Conservation (phyloP, 2,888 invertebrate genomes). For the Poecilobothrus nobilitatus region DNA sequence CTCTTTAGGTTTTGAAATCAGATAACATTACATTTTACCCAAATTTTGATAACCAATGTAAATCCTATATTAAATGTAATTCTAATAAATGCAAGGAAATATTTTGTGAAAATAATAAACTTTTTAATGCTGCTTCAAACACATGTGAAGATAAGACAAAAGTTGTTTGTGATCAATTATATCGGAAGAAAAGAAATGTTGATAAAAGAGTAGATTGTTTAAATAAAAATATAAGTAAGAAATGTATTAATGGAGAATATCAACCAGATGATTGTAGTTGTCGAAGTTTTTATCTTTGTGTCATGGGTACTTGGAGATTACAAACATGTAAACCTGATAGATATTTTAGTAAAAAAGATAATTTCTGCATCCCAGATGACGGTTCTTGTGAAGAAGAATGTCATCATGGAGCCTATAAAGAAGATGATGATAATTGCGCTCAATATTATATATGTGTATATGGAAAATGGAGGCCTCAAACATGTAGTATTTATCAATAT, state of each 20-base stretch:
- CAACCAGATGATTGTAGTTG: slow-evolving; percentile 1
- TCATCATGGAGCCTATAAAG: neutral
- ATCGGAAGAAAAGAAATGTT: neutral
- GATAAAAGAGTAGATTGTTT: neutral
- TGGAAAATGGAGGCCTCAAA: neutral
- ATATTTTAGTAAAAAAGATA: neutral
- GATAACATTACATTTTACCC: neutral
- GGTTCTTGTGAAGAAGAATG: slow-evolving; percentile 2
- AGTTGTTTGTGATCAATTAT: neutral
- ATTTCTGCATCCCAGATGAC: neutral
- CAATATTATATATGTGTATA: neutral
- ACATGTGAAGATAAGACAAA: neutral
- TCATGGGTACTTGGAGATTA: neutral
- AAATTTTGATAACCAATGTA: neutral
- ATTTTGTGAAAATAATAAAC: neutral
- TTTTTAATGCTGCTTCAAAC: neutral
- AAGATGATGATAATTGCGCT: neutral
- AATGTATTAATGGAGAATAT: slow-evolving; percentile 9
- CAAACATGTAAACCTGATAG: neutral
- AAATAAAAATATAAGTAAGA: neutral
- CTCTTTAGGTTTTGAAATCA: neutral
- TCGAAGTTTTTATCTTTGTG: slow-evolving; percentile 4
- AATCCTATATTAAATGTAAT: neutral
- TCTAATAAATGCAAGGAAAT: neutral
- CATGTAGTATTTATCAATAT: neutral